Evolutionary conservation across 2,797 vertebrate species (phyloP).

Genomic region (Chelon auratus): DNA sequence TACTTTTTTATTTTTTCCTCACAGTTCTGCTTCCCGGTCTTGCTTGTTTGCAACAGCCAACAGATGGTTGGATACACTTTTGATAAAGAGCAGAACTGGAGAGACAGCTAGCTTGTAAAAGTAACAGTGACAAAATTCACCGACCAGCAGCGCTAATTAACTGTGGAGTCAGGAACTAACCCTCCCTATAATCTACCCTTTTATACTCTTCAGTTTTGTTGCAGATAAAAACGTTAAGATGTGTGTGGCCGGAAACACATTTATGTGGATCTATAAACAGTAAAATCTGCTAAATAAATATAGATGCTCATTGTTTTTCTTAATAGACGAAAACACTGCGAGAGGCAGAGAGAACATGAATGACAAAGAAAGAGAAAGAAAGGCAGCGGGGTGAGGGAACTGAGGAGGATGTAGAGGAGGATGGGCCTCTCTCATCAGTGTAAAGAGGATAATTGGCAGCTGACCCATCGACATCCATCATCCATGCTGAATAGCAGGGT

Average conservation of each 20-base stretch:
- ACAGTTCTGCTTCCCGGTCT: too few species aligned
- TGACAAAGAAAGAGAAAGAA: slow-evolving; percentile 30
- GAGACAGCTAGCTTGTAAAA: too few species aligned
- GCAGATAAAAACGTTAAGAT: not conserved
- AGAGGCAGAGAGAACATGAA: slow-evolving; percentile 12
- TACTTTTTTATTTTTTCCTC: too few species aligned
- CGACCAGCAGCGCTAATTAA: too few species aligned
- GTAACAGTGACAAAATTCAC: too few species aligned
- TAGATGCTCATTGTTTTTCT: not conserved
- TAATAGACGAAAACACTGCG: not conserved
- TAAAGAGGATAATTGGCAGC: slow-evolving; percentile 72
- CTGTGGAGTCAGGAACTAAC: too few species aligned
- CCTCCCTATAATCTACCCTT: too few species aligned
- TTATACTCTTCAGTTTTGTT: not conserved
- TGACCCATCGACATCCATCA: slow-evolving; percentile 63
- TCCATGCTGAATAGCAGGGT: slow-evolving; percentile 43
- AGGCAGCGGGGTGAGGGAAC: not conserved
- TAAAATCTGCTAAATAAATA: not conserved
- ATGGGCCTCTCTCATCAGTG: slow-evolving; percentile 43
- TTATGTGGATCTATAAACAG: not conserved
- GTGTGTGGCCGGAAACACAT: not conserved
- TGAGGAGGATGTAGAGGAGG: slow-evolving; percentile 19
- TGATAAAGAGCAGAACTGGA: too few species aligned
- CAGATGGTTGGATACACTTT: too few species aligned
- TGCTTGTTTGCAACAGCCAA: too few species aligned